Evolutionary conservation across 2,797 vertebrate species (phyloP), one percentile per base, ranked within the genome.

Genomic region (Spheniscus humboldti): DNA sequence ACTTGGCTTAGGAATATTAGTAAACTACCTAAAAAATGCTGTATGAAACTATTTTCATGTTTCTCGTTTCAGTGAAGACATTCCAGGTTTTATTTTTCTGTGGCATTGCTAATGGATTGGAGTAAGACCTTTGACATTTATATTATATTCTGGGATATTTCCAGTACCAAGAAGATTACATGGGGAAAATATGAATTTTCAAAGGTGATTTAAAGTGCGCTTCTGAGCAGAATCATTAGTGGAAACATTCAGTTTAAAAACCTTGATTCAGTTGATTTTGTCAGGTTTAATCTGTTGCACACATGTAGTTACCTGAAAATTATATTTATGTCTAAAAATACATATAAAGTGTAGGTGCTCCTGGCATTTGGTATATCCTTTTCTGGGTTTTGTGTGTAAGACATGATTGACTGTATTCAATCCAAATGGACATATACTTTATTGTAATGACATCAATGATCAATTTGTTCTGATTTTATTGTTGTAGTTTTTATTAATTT

Each of bases 381-480:
- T 59, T 47, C 56, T 71, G 43, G 10, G 7, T n/a, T 92, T 56
- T 63, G 1, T 50, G 4, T 35, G 16, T 41, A 52, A 85, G 18
- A 45, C 18, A 4, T 8, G 20, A 19, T 66, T 50, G 60, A 77
- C 35, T 3, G 0, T 23, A 27, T 48, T 59, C 7, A 33, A 4
- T 52, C n/a, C 35, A 41, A 67, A 37, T 17, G 35, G n/a, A 24
- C 17, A 7, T 17, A 7, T 2, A 16, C n/a, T 69, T 86, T 50
- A 37, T 56, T 81, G 72, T 75, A 84, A 57, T 92, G 37, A 4
- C 52, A 66, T 30, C 52, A 66, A 1, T 37, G 55, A 76, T 67
- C n/a, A 15, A 45, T 80, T 80, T 78, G 45, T 79, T 96, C 52
- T 85, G 31, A 90, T 95, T 96, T 93, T 84, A 57, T 81, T 76